phyloP scores from a whole-genome alignment of 2,797 vertebrate genomes.

The Rhinatrema bivittatum region DNA sequence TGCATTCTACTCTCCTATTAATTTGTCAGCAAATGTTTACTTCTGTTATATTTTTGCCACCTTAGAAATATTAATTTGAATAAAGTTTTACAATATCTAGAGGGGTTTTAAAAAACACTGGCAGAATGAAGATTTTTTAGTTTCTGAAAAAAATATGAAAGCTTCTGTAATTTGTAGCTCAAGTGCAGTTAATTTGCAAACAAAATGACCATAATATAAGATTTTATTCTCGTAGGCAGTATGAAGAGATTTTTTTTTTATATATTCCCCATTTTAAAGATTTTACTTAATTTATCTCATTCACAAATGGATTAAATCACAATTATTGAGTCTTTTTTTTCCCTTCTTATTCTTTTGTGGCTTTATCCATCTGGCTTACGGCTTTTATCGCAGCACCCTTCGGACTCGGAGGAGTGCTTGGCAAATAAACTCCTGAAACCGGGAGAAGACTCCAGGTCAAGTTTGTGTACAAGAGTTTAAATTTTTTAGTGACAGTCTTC shows the following conservation, averaged over 20 bases:
- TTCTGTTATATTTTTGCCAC: conserved; percentile 30
- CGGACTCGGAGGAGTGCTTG: conserved; percentile 67
- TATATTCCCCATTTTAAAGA: conserved; percentile 58
- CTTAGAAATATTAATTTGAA: conserved; percentile 34
- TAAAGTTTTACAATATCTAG: conserved; percentile 41
- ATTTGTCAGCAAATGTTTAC: conserved; percentile 27
- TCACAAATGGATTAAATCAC: conserved; percentile 66
- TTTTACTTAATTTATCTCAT: conserved; percentile 65
- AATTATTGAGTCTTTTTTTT: conserved; percentile 63
- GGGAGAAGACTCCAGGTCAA: conserved; percentile 85
- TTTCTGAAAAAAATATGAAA: conserved; percentile 20
- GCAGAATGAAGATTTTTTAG: conserved; percentile 28
- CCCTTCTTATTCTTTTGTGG: too few relatives aligned
- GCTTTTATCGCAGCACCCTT: conserved; percentile 62
- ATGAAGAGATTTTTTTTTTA: conserved; percentile 54
- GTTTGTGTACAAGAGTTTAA: conserved; percentile 99
- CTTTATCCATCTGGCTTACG: conserved; percentile 67
- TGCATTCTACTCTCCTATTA: conserved; percentile 39
- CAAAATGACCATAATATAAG: conserved; percentile 31
- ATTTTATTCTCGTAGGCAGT: conserved; percentile 33
- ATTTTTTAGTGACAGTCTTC: conserved; percentile 79
- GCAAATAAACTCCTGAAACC: conserved; percentile 74
- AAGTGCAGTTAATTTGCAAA: too few relatives aligned
- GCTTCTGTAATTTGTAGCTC: conserved; percentile 3
- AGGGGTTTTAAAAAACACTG: conserved; percentile 25